These are phyloP conservation scores for Ischnus inquisitorius DNA, from an alignment of 2,888 invertebrate species.

Conservation along the genomic window DNA sequence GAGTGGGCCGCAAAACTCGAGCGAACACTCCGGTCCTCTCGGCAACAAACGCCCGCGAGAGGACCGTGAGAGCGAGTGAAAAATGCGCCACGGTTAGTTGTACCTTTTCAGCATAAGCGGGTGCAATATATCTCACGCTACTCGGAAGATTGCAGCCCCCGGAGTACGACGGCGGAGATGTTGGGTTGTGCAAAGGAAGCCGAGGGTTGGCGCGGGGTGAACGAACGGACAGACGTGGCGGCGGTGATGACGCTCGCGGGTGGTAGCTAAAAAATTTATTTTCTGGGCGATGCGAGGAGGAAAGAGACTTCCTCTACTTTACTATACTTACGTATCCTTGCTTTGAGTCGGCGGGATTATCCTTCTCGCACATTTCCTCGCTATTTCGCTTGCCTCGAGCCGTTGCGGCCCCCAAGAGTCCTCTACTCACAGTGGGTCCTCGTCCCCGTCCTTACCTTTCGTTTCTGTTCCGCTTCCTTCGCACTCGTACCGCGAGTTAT, in stretches of 20 bases:
- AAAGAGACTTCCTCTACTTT: slow-evolving; percentile 45
- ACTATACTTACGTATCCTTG: slow-evolving; percentile 59
- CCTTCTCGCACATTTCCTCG: slow-evolving; percentile 58
- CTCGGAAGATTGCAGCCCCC: slow-evolving; percentile 73
- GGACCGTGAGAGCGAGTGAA: slow-evolving; percentile 53
- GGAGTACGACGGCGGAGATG: slow-evolving; percentile 31
- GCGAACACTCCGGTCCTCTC: slow-evolving; percentile 31
- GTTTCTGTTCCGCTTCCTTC: slow-evolving; percentile 30
- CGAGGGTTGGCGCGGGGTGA: slow-evolving; percentile 33
- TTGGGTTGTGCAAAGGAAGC: slow-evolving; percentile 42
- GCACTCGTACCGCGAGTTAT: slow-evolving; percentile 1
- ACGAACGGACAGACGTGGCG: slow-evolving; percentile 49
- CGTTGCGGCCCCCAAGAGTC: slow-evolving; percentile 20
- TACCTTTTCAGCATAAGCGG: slow-evolving; percentile 72
- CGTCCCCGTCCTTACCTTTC: slow-evolving; percentile 39
- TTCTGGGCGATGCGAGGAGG: slow-evolving; percentile 59
- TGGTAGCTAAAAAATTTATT: slow-evolving; percentile 57
- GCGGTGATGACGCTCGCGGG: slow-evolving; percentile 53
- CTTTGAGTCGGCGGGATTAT: slow-evolving; percentile 69
- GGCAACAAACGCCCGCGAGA: slow-evolving; percentile 1
- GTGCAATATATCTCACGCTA: slow-evolving; percentile 73
- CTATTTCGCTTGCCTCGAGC: slow-evolving; percentile 45
- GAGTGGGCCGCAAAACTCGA: slow-evolving; percentile 16
- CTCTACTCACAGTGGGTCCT: neutral
- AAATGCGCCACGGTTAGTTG: slow-evolving; percentile 66